phyloP scores from a whole-genome alignment of 2,888 invertebrate species.

The Flexamia atlantica region DNA sequence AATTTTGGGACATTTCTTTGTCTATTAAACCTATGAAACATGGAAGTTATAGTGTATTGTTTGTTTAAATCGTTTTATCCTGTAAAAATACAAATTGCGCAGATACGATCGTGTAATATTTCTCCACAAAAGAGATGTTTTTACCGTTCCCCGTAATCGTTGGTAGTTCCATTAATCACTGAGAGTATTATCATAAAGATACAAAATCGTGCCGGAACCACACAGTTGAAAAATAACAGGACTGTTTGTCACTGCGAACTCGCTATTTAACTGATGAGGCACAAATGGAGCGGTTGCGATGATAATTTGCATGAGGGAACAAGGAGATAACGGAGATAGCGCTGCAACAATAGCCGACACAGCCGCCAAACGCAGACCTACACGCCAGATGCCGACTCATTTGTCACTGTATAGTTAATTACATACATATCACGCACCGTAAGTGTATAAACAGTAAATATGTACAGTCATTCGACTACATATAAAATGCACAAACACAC shows the following conservation, averaged over 20 bases:
- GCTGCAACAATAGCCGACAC: background rate
- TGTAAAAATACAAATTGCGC: too few relatives aligned
- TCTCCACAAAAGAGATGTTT: too few relatives aligned
- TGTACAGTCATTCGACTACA: too few relatives aligned
- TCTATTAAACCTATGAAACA: too few relatives aligned
- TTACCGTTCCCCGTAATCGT: background rate
- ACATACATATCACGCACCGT: background rate
- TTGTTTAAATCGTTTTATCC: too few relatives aligned
- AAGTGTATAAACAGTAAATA: background rate
- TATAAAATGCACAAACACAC: too few relatives aligned
- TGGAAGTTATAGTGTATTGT: too few relatives aligned
- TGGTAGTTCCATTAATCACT: slow-evolving; percentile 3
- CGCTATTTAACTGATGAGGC: slow-evolving; percentile 24
- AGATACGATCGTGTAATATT: too few relatives aligned
- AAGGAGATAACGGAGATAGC: slow-evolving; percentile 5
- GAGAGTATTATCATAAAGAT: slow-evolving; percentile 33
- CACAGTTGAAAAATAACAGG: slow-evolving; percentile 24
- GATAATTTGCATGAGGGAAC: slow-evolving; percentile 42
- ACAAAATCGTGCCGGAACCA: slow-evolving; percentile 24
- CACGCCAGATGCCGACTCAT: background rate
- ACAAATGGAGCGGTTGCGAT: slow-evolving; percentile 33
- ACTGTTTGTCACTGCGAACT: slow-evolving; percentile 32
- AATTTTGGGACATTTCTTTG: too few relatives aligned
- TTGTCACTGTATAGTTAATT: background rate
- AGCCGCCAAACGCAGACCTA: background rate